Base-by-base conservation (phyloP, 2,113 vertebrate genomes). In the Corydoras sp. region DNA sequence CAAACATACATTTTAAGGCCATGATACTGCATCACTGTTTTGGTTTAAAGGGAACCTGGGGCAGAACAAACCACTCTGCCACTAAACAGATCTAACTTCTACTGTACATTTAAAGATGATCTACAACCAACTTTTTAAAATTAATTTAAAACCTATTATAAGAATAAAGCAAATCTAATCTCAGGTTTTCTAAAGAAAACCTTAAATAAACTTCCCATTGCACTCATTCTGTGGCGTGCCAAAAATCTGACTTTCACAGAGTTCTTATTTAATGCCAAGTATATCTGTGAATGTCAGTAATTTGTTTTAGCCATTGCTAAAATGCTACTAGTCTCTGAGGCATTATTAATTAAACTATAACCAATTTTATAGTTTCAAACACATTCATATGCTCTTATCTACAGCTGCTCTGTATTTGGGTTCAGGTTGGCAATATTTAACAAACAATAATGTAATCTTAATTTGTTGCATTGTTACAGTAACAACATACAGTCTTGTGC, bases 21-120 rank as follows among this genome's bases (percentile, higher is more conserved):
- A 76, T 81, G 82, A 65, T 71, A 71, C 62, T 76, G 75, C 78
- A 76, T 15, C 70, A 65, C 54, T 69, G 75, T 76, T 76, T 81
- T 68, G 78, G 79, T 80, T 89, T 88, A 89, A 89, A 88, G 87
- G 87, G 86, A 87, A 81, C 58, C 49, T 69, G 76, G 80, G 74
- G 3, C 51, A 10, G 73, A 76, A 67, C 14, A 58, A 9, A 68
- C 54, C 30, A 18, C 15, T 29, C 72, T 62, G 65, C 72, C 65
- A 29, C 11, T 48, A 35, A 74, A 61, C 58, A 67, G 31, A 58
- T 10, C 10, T n/a, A 58, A 4, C n/a, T 54, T 71, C 58, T 54
- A 32, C 69, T 60, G 10, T 55, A 67, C 64, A 71, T 29, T 35
- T 54, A 68, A 30, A 48, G 30, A 64, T 62, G 55, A 59, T 13